Percentiles rank a stretch among this genome's conserved stretches.
Conservation (phyloP, 2,797 vertebrate genomes). For the Pygocentrus nattereri region DNA sequence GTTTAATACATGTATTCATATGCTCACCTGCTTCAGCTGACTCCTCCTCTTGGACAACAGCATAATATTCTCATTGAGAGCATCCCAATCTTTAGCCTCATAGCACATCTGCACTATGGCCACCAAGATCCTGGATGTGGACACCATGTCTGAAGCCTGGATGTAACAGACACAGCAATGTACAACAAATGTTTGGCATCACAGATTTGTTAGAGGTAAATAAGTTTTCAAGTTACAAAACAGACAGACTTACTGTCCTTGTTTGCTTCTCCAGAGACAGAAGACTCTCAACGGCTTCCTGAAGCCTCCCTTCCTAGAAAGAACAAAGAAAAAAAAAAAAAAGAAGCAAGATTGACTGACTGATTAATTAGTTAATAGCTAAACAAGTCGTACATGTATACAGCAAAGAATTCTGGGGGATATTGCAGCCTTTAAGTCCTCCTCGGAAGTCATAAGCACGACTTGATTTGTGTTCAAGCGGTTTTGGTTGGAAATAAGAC, state of each 20-base stretch:
- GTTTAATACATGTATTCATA: neutral
- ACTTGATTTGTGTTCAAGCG: too few species aligned
- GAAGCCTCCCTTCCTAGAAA: conserved; percentile 91
- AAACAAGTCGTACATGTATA: too few species aligned
- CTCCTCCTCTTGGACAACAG: conserved; percentile 95
- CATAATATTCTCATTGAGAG: conserved; percentile 97
- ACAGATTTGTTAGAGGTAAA: neutral
- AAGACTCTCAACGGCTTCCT: conserved; percentile 96
- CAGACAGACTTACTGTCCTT: conserved; percentile 86
- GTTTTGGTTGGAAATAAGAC: too few species aligned
- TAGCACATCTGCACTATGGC: conserved; percentile 97
- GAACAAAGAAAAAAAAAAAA: conserved; percentile 35
- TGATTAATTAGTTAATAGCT: too few species aligned
- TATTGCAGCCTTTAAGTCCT: too few species aligned
- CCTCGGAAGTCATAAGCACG: too few species aligned
- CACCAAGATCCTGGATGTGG: conserved; percentile 95
- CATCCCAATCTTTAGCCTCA: conserved; percentile 96
- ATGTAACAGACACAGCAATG: neutral
- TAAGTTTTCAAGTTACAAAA: neutral
- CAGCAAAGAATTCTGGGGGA: too few species aligned
- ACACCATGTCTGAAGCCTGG: conserved; percentile 97
- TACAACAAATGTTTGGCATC: neutral
- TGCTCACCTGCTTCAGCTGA: conserved; percentile 93
- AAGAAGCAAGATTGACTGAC: too few species aligned
- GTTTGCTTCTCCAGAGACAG: conserved; percentile 98